Evolutionary conservation across 2,888 invertebrate genomes (phyloP), one percentile per base, ranked within the genome.

Genomic region (Polydrusus cervinus): DNA sequence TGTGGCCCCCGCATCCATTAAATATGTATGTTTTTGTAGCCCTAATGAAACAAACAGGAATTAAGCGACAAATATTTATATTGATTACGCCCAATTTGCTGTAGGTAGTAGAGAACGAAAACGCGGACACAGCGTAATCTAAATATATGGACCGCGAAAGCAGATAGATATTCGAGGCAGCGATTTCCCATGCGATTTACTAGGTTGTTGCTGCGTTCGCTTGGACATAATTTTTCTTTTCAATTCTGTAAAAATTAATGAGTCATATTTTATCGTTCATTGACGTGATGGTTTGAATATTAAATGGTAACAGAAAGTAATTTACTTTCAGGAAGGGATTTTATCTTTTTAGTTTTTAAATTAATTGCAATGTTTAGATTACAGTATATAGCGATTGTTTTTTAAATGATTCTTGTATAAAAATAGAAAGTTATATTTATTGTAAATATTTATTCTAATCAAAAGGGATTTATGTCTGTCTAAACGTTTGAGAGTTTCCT

Each of bases 131-230:
- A 62, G 69, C 53, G 68, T 74, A 74, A 74, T 64, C 47, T 53
- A 55, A 64, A 74, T 74, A 74, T 74, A 74, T 68, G 74, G 69
- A 61, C 47, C 69, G 45, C 53, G 57, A 45, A 45, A 55, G 57
- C 34, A 66, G 66, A 65, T 72, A 66, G 66, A 65, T 72, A 72
- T 64, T 47, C 14, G 65, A 71, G 45, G 45, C 53, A 62, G 25
- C 61, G 68, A 71, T 71, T 71, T 71, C 71, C 71, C 65, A 11
- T 11, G 71, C 53, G 71, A 55, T 57, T 71, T 71, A 55, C 14
- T 8, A 13, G 14, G 51, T 71, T 38, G 25, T 53, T 38, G 62
- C 16, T 38, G 6, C 57, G 11, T 60, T 60, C 55, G 38, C 43
- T 25, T 67, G 25, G 43, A 51, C 38, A 57, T 67, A 55, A 60